A percentile compares a stretch with the other conserved stretches of the same genome.
phyloP scores from a whole-genome alignment of 2,797 vertebrate genomes.

The Hylomyscus alleni region DNA sequence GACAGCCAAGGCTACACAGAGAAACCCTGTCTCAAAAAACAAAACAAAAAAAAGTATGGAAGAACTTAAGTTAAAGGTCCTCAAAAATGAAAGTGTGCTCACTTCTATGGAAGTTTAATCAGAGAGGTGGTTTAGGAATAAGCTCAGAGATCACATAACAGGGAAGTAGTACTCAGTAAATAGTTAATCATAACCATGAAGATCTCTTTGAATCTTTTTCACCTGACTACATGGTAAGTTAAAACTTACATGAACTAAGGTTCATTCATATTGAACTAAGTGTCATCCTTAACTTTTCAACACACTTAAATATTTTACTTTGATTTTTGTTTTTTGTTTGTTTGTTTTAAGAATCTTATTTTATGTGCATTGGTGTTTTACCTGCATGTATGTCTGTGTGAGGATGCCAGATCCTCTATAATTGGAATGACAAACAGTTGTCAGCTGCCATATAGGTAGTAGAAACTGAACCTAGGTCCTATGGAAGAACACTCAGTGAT shows the following conservation, averaged over 20 bases:
- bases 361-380: background rate
- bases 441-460: background rate
- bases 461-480: background rate
- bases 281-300: slow-evolving; percentile 30
- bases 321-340: background rate
- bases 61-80: background rate
- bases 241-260: slow-evolving; percentile 45
- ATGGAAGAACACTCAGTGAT: background rate
- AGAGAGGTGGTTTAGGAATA: slow-evolving; percentile 3
- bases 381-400: background rate
- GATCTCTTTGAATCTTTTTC: slow-evolving; percentile 19
- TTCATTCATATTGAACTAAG: slow-evolving; percentile 35
- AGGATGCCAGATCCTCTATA: background rate
- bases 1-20: too few relatives aligned
- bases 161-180: background rate
- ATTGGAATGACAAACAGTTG: background rate
- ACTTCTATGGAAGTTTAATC: background rate
- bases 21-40: too few relatives aligned
- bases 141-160: background rate
- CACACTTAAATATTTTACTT: background rate
- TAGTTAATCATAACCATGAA: background rate
- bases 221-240: background rate
- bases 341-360: background rate
- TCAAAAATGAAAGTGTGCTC: background rate
- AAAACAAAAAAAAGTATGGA: too few relatives aligned